Base-by-base conservation (phyloP, 1,140 invertebrate species). In the Drosophila repleta region DNA sequence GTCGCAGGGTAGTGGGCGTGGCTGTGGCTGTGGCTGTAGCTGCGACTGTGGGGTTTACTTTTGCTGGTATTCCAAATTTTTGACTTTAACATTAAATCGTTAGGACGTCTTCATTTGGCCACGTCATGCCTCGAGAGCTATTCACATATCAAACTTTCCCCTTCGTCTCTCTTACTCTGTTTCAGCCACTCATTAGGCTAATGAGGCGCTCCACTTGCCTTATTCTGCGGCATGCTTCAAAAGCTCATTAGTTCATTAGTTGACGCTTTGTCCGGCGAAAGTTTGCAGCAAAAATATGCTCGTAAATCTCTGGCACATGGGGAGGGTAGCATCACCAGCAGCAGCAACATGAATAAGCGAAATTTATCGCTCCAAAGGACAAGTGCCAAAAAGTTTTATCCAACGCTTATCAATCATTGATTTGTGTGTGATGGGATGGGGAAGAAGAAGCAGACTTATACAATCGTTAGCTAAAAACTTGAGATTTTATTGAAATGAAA, bases 271-370 rank as follows among this genome's bases (percentile, higher is more conserved):
- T 72, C 20, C 53, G 35, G 66, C 24, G 49, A 82, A 87, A 85
- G 69, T 85, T 82, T 82, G 75, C 52, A 64, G 67, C 82, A 82
- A 88, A 88, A 88, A 87, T 88, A 87, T 87, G 78, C 83, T 88
- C 82, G 83, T 87, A 87, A 87, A 88, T 87, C 83, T 87, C 74
- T 17, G 5, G n/a, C n/a, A 64, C 43, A 76, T 71, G 74, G 69
- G 8, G 26, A 3, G 15, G 24, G 11, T 11, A 41, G 39, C 39
- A n/a, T 6, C n/a, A 1, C n/a, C 11, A 39, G 37, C 13, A 17
- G 39, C 39, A 26, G 83, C 83, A 87, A 83, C 70, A 58, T 66
- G 75, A 68, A 78, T 81, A 74, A 71, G 66, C 77, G 41, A 70
- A 82, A 87, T 88, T 88, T 82, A 88, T 87, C 83, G 78, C 67